Evolutionary conservation across 2,888 invertebrate genomes (phyloP).

Genomic region (Epirrhoe alternata): DNA sequence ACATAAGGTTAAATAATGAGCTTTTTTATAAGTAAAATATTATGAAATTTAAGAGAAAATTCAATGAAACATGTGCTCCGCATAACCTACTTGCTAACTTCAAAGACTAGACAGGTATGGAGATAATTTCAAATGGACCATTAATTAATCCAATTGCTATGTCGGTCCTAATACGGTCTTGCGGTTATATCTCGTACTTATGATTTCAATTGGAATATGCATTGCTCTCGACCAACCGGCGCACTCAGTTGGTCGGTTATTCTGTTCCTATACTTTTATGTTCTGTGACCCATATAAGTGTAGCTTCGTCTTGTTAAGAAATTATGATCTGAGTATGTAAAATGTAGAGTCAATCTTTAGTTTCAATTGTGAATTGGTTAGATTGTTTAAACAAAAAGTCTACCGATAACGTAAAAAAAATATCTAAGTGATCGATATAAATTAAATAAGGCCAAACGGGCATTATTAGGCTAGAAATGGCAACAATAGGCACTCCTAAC

Average conservation of each 20-base stretch:
- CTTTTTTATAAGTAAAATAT: neutral
- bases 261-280: slow-evolving; percentile 10
- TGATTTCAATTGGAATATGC: slow-evolving; percentile 32
- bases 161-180: slow-evolving; percentile 27
- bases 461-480: slow-evolving; percentile 18
- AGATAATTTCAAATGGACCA: slow-evolving; percentile 32
- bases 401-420: too few relatives aligned
- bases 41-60: slow-evolving; percentile 7
- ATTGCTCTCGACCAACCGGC: slow-evolving; percentile 17
- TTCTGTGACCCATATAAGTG: slow-evolving; percentile 16
- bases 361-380: too few relatives aligned
- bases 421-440: neutral
- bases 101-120: slow-evolving; percentile 21
- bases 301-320: too few relatives aligned
- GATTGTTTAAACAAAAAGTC: too few relatives aligned
- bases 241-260: slow-evolving; percentile 14
- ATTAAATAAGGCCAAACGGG: neutral
- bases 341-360: too few relatives aligned
- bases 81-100: slow-evolving; percentile 7
- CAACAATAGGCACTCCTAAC: slow-evolving; percentile 18
- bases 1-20: neutral
- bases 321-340: too few relatives aligned
- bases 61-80: slow-evolving; percentile 6
- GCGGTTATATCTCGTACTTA: slow-evolving; percentile 28
- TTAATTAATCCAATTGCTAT: slow-evolving; percentile 38